These are phyloP conservation scores for Pavo muticus DNA, from an alignment of 2,113 vertebrate genomes.

Conservation along the genomic window DNA sequence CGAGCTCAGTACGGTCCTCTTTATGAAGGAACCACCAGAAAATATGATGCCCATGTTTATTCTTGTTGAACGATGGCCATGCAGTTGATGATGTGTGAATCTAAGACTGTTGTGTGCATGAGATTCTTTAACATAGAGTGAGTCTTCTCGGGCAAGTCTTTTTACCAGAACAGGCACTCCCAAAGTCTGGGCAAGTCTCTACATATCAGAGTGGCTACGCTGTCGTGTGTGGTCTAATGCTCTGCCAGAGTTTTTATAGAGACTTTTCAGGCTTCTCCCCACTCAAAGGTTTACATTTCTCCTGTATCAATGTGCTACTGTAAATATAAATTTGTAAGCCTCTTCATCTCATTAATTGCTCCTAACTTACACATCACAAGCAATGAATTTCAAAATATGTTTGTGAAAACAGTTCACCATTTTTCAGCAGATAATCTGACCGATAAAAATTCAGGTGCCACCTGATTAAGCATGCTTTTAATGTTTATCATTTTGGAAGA, in stretches of 20 bases:
- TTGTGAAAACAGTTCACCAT: neutral
- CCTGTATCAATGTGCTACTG: neutral
- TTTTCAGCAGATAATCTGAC: neutral
- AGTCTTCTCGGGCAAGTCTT: neutral
- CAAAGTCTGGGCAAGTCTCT: rapidly evolving
- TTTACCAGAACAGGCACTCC: neutral
- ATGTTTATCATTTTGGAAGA: neutral
- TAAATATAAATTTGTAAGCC: neutral
- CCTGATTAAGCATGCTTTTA: neutral
- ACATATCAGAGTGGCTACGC: neutral
- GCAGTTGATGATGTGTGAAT: neutral
- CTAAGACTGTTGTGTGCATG: neutral
- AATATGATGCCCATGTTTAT: neutral
- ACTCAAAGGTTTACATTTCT: neutral
- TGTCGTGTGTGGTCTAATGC: neutral
- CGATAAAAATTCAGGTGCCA: neutral
- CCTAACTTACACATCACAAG: neutral
- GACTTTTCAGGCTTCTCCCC: neutral
- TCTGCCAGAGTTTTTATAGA: neutral
- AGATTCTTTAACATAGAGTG: neutral
- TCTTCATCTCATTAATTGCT: neutral
- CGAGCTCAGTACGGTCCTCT: neutral
- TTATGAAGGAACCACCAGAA: neutral
- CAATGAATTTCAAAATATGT: neutral
- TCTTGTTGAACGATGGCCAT: neutral